Base-by-base conservation (phyloP, 1,140 invertebrate species). In the Drosophila busckii region DNA sequence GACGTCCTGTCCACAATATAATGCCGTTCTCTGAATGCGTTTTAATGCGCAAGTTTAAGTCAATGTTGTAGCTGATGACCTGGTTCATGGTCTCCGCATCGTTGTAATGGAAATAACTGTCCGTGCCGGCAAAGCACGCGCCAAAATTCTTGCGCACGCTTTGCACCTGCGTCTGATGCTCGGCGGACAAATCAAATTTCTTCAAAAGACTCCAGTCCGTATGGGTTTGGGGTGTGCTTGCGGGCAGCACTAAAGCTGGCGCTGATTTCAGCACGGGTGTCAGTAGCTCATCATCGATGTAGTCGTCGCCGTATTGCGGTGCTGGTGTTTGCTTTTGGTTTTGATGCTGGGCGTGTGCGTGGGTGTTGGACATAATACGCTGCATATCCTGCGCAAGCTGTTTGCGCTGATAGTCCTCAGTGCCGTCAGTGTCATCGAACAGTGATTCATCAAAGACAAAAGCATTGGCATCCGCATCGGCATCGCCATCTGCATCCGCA, bases 1-100 rank as follows among this genome's bases (percentile, higher is more conserved):
- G 91, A 23, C 93, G 89, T n/a, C 96, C 95, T 53, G 93, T 93
- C 96, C 96, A 98, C 12, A 98, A 88, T n/a, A 98, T 89, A 35
- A 98, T 88, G 0, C 96, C 96, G 32, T 87, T 80, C 17, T 68
- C 63, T 17, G 86, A 87, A 28, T 86, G 76, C 20, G 86, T 86
- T 48, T 86, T 87, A 31, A 87, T 87, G 23, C 86, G 68, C 32
- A 87, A 49, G 68, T 87, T 87, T 9, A 87, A 68, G 53, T 87
- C 86, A 13, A 87, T 85, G 20, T 86, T 90, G 42, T 84, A 84
- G 66, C 86, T 87, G 10, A 84, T 87, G 10, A 87, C 53, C 31
- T 87, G 85, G 35, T 75, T 93, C 88, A 94, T 92, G 49, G 95
- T 94, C 54, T 94, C 92, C 10, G 92, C 92, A 84, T 94, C 92